Base-by-base conservation (phyloP, 2,113 vertebrate genomes). In the Athene cunicularia region DNA sequence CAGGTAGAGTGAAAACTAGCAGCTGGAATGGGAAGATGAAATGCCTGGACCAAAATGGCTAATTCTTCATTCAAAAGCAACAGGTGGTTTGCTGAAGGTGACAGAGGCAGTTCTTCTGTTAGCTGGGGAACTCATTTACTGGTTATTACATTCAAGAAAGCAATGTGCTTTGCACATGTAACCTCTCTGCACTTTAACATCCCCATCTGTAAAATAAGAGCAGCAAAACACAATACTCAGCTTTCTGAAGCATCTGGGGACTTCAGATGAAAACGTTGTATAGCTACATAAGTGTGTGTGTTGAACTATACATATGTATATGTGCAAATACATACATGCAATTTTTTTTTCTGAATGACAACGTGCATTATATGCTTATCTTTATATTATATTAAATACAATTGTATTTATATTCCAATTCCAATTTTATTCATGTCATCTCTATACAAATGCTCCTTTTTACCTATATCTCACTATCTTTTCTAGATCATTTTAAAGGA, bases 121-220 rank as follows among this genome's bases (percentile, higher is more conserved):
- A 62, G 49, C 84, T 96, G 71, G 87, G 87, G 89, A 93, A 70
- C 84, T 96, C 70, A 66, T 91, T 89, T 95, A 39, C 85, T 83
- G 27, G 50, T 94, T 91, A 96, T 95, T 94, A 63, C 55, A 63
- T 82, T 81, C n/a, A 66, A 94, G 53, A 73, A 82, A 89, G 86
- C 71, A 95, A 94, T 86, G 89, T 96, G 94, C 79, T 94, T 87
- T 95, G 93, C 95, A 96, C 94, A 55, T 97, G 94, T 94, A 95
- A 93, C 94, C 91, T 70, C 62, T 66, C 77, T 91, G 86, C 93
- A 68, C 94, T 95, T 90, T 50, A 94, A 70, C 71, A 70, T 86
- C 77, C 47, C 70, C 89, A 73, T 88, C 77, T 88, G 89, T 70
- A 91, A 90, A 77, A 83, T 45, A 75, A 77, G 77, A 93, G 79